Conservation (phyloP, 2,888 invertebrate genomes). For the Drosophila robusta region DNA sequence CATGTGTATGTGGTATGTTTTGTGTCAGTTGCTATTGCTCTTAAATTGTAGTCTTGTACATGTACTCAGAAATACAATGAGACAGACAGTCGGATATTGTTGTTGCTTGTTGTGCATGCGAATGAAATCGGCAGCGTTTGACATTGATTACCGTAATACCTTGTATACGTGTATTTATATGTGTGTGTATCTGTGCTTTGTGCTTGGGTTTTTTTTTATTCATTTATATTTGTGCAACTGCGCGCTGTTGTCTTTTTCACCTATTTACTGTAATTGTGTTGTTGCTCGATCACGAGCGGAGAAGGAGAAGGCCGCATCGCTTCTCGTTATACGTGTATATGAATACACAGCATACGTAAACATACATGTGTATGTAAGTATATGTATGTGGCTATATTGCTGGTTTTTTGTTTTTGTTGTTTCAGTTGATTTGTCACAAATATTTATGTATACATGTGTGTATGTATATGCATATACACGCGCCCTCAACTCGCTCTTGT, state of each 20-base stretch:
- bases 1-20: conserved; percentile 26
- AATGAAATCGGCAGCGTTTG: conserved; percentile 78
- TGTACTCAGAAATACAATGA: conserved; percentile 50
- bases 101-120: conserved; percentile 62
- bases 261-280: conserved; percentile 79
- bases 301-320: conserved; percentile 68
- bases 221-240: conserved; percentile 73
- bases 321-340: conserved; percentile 36
- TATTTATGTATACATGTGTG: conserved; percentile 11
- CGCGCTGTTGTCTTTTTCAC: conserved; percentile 72
- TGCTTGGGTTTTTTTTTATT: conserved; percentile 23
- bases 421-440: conserved; percentile 61
- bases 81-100: conserved; percentile 55
- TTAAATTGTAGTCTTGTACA: conserved; percentile 55
- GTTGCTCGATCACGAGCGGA: conserved; percentile 63
- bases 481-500: conserved; percentile 33
- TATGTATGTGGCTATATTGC: conserved; percentile 10
- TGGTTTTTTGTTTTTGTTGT: conserved; percentile 24
- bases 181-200: conserved; percentile 31
- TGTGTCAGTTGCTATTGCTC: conserved; percentile 51
- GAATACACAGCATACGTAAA: neutral
- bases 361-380: conserved; percentile 7
- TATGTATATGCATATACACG: conserved; percentile 11
- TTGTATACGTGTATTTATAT: conserved; percentile 33
- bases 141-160: conserved; percentile 82